Evolutionary conservation across 2,113 vertebrate genomes (phyloP), one percentile per base, ranked within the genome.

Genomic region (Tinamus guttatus): DNA sequence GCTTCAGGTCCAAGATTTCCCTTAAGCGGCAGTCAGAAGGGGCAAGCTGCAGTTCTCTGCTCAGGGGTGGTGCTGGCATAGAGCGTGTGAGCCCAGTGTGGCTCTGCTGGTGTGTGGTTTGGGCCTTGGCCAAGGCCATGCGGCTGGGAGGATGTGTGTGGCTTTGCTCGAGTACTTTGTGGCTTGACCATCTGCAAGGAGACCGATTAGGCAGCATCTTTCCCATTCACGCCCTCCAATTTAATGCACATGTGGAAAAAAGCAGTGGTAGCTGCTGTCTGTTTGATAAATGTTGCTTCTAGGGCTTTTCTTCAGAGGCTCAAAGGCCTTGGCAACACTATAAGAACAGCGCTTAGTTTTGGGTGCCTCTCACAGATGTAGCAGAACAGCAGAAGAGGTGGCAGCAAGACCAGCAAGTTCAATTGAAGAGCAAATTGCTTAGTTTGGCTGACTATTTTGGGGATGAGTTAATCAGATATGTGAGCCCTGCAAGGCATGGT

Each of bases 111-210:
- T 25, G 77, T 18, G 56, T 81, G 81, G 21, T 47, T 80, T 73
- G 78, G 22, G 38, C 25, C 56, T 52, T 0, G 0, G 47, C 84
- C 86, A n/a, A 5, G 38, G 4, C 2, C 7, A 52, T 36, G 75
- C 36, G 40, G 12, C 60, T 67, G 81, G 86, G 41, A 96, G 64
- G 69, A 51, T 88, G 68, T 40, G 1, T 6, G 9, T 6, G 70
- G 38, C n/a, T 93, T 92, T 17, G 4, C n/a, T 74, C 56, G 73
- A 75, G 45, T 64, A n/a, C 70, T 94, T 63, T 95, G 93, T 76
- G 89, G 62, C 79, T 77, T 74, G 58, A n/a, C 41, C 59, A 63
- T 85, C 93, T 74, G 74, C 36, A 69, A 71, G 71, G 86, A 64
- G 38, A 12, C 82, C 25, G 79, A 67, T 14, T 3, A 54, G 79